Evolutionary conservation across 2,888 invertebrate genomes (phyloP), one percentile per base, ranked within the genome.

Genomic region (Diadegma fenestrale): DNA sequence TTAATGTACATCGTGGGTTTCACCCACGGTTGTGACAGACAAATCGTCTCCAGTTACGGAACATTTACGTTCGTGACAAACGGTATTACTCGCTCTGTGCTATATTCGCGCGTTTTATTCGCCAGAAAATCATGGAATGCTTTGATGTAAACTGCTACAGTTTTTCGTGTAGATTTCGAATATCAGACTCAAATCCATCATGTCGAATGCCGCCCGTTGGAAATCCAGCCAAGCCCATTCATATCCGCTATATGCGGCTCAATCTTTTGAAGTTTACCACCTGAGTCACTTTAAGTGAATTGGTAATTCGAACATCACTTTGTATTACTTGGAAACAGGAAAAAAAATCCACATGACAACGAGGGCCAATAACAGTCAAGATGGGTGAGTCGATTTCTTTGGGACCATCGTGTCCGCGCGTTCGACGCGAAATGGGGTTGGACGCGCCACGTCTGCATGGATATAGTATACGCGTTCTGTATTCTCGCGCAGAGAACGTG

Each of bases 361-460:
- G 45, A 30, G 19, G 22, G 45, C 37, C 33, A 73, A 33, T 48
- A 61, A 69, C 68, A 68, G 61, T 68, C n/a, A 45, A 37, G 75
- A 43, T 51, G 75, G 75, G 43, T 64, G 63, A 43, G 64, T 51
- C 48, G 82, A 79, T 71, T 82, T 71, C 79, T 76, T 75, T 61
- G 82, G 82, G 85, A 85, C 68, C 77, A 68, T 77, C 78, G 76
- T 51, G 72, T 76, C 69, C 79, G 79, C 78, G 85, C 71, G 78
- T 79, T 81, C 75, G 45, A 69, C 80, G 85, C 87, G 87, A 87
- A 88, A 87, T 88, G 84, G 84, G 83, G 83, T 87, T 86, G 84
- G 81, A 85, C 71, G 80, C 80, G 66, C 64, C 72, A 63, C 82
- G 84, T 82, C 82, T 82, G 66, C 58, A 41, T 30, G 63, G 71